phyloP scores from a whole-genome alignment of 2,888 invertebrate species.

The Ophioninae sp. region DNA sequence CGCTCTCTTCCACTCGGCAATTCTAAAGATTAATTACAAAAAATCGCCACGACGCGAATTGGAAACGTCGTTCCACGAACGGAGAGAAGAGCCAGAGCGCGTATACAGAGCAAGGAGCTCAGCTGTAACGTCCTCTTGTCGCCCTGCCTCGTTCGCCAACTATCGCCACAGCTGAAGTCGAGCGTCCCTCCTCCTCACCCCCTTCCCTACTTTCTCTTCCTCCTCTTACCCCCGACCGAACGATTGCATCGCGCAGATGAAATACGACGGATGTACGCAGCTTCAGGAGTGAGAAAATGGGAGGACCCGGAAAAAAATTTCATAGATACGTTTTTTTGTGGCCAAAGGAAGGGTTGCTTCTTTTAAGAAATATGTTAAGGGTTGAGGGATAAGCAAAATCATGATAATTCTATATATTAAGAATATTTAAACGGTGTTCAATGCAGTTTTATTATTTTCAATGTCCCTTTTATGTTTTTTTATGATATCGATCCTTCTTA shows the following conservation, averaged over 20 bases:
- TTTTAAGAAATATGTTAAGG: too few relatives aligned
- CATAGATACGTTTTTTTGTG: too few relatives aligned
- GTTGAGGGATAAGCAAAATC: too few relatives aligned
- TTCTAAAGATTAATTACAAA: conserved; percentile 80
- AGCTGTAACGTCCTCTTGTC: conserved; percentile 50
- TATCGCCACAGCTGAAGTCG: conserved; percentile 30
- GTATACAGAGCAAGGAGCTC: conserved; percentile 1
- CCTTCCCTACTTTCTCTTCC: neutral
- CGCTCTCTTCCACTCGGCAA: conserved; percentile 65
- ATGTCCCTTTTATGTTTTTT: too few relatives aligned
- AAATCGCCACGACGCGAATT: conserved; percentile 78
- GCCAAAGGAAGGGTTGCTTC: too few relatives aligned
- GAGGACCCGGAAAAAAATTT: neutral
- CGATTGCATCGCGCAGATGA: conserved; percentile 23
- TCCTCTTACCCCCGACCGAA: neutral
- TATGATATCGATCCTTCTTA: too few relatives aligned
- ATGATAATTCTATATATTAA: too few relatives aligned
- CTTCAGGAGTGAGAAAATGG: conserved; percentile 19
- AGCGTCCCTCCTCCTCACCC: conserved; percentile 28
- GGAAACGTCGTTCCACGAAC: conserved; percentile 78
- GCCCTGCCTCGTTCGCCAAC: conserved; percentile 29
- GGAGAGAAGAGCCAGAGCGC: conserved; percentile 41
- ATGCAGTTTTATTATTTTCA: too few relatives aligned
- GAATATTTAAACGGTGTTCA: too few relatives aligned
- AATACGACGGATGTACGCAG: neutral